phyloP scores from a whole-genome alignment of 2,888 invertebrate genomes.

The Hydrotaea cyrtoneurina region DNA sequence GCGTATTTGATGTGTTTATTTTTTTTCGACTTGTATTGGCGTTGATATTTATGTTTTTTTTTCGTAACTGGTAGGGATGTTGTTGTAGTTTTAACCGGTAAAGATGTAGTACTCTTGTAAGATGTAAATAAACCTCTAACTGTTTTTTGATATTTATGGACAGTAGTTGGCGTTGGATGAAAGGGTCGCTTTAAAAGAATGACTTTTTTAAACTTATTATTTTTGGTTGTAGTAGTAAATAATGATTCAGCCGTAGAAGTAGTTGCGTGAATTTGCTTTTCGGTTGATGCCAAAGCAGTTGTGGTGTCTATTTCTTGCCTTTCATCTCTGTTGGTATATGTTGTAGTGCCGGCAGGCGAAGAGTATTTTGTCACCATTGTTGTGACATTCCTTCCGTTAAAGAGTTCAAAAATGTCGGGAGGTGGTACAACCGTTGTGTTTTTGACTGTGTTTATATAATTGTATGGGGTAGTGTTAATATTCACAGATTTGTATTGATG shows the following conservation, averaged over 20 bases:
- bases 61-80: constrained; percentile 22
- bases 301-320: constrained; percentile 10
- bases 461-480: neutral
- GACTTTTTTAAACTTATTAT: constrained; percentile 17
- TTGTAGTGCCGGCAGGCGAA: neutral
- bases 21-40: constrained; percentile 59
- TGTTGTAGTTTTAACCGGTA: constrained; percentile 25
- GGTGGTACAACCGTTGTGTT: neutral
- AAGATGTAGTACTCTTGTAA: constrained; percentile 31
- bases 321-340: neutral
- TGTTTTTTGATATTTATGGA: constrained; percentile 53
- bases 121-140: constrained; percentile 35
- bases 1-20: constrained; percentile 56
- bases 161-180: neutral
- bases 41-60: constrained; percentile 55
- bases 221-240: constrained; percentile 46
- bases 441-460: neutral
- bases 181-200: constrained; percentile 33
- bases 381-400: neutral
- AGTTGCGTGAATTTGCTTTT: constrained; percentile 4
- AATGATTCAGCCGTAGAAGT: no score
- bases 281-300: neutral
- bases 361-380: neutral
- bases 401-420: neutral
- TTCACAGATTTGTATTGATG: neutral